phyloP scores from a whole-genome alignment of 2,888 invertebrate genomes.

The Tanaodytes sp. region DNA sequence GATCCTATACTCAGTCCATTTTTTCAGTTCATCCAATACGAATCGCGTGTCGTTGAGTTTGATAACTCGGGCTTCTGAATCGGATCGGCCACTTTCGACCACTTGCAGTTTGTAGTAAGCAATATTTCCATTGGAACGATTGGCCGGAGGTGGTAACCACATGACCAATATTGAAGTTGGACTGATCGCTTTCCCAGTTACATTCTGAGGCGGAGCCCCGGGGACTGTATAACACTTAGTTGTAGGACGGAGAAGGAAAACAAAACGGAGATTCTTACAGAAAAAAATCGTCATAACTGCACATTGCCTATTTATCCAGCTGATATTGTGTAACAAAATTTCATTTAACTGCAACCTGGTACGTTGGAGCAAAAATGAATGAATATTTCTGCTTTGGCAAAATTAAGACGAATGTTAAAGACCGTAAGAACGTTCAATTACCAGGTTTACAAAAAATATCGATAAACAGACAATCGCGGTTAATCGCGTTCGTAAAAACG shows the following conservation, averaged over 20 bases:
- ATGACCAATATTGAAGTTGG: slow-evolving; percentile 90
- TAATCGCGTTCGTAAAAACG: too few relatives aligned
- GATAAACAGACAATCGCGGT: too few relatives aligned
- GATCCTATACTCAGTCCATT: slow-evolving; percentile 97
- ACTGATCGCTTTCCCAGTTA: slow-evolving; percentile 89
- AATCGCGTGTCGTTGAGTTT: slow-evolving; percentile 86
- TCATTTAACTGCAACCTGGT: too few relatives aligned
- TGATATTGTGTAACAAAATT: too few relatives aligned
- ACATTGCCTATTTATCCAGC: slow-evolving; percentile 51
- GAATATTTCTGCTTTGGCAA: too few relatives aligned
- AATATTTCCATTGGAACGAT: slow-evolving; percentile 93
- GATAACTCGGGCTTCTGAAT: slow-evolving; percentile 87
- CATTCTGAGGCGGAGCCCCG: slow-evolving; percentile 96
- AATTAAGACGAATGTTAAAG: too few relatives aligned
- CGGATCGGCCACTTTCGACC: slow-evolving; percentile 88
- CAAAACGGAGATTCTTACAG: slow-evolving; percentile 57
- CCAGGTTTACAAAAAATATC: too few relatives aligned
- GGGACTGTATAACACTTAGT: slow-evolving; percentile 84
- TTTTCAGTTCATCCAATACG: slow-evolving; percentile 90
- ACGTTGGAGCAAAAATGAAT: too few relatives aligned
- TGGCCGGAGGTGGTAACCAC: slow-evolving; percentile 94
- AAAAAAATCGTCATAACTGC: slow-evolving; percentile 65
- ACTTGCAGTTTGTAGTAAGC: slow-evolving; percentile 95
- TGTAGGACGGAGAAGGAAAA: slow-evolving; percentile 73
- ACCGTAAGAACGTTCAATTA: too few relatives aligned